Evolutionary conservation across 1,140 invertebrate species (phyloP).

Genomic region (Diorhabda carinulata): DNA sequence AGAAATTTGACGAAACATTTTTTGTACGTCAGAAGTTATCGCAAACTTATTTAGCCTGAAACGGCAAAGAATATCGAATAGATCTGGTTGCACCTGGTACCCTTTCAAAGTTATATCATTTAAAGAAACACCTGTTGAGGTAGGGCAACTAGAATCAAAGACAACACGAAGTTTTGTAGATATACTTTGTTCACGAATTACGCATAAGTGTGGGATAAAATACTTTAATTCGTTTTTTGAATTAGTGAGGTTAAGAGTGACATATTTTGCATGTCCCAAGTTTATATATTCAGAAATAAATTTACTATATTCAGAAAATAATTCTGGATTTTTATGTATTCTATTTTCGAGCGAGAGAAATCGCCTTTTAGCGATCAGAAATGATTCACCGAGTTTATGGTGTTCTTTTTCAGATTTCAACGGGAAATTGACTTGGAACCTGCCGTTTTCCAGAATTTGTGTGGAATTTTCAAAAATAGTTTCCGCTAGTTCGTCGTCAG

Average conservation of each 20-base stretch:
- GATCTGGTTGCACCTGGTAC: conserved; percentile 25
- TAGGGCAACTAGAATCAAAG: conserved; percentile 42
- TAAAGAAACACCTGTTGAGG: conserved; percentile 38
- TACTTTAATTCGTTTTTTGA: conserved; percentile 38
- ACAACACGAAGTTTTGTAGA: too few relatives aligned
- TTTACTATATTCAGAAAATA: background rate
- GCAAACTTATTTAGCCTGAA: conserved; percentile 18
- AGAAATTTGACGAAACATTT: conserved; percentile 20
- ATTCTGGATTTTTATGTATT: background rate
- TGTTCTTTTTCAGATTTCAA: too few relatives aligned
- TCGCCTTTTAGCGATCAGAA: too few relatives aligned
- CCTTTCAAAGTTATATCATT: conserved; percentile 33
- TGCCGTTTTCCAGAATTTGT: too few relatives aligned
- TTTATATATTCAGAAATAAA: background rate
- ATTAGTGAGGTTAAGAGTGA: background rate
- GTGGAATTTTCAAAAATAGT: too few relatives aligned
- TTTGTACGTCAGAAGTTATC: conserved; percentile 15
- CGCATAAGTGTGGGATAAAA: conserved; percentile 43
- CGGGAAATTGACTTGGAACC: too few relatives aligned
- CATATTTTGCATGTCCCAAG: too few relatives aligned
- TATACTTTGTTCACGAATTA: too few relatives aligned
- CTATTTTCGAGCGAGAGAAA: too few relatives aligned
- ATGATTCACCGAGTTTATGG: too few relatives aligned
- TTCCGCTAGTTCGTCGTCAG: too few relatives aligned
- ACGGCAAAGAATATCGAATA: conserved; percentile 24